Base-by-base conservation (phyloP, 1,140 invertebrate genomes). In the Manduca sexta region DNA sequence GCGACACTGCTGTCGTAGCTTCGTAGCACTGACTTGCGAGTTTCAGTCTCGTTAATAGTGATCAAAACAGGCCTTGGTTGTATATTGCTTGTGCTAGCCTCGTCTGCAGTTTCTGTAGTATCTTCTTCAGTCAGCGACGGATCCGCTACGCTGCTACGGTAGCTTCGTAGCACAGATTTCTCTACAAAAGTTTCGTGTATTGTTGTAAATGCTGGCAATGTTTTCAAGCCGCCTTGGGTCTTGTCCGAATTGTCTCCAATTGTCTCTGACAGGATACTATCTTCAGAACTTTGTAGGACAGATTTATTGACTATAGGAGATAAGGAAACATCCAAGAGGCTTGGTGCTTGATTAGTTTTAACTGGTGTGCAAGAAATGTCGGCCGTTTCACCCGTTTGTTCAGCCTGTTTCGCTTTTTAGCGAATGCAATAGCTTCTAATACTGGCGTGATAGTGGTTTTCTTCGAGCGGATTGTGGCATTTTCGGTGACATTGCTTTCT, bases 271-370 rank as follows among this genome's bases (percentile, higher is more conserved):
- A 77, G 42, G 10, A 58, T 46, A 43, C 67, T 79, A 38, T 81
- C 74, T 8, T 62, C 53, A 0, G 79, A 75, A 52, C 74, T 82
- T 57, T 72, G 69, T 21, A 84, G 51, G 10, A 84, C 49, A 3
- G 81, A 84, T 58, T 83, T 83, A 35, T 82, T 78, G 4, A 71
- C 63, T 40, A 84, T 84, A 1, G 79, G 81, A 3, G 81, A 84
- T 17, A 83, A 66, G 0, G 74, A 74, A 1, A 83, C 64, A 29
- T 84, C 79, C 64, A 83, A 69, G 4, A 84, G 45, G 40, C 57
- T 72, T 1, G 65, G 47, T 6, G 51, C 49, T 44, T 66, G 59
- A 1, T 61, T 38, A 29, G 61, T 12, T 37, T 84, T 84, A 61
- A 77, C 62, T n/a, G 81, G 81, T 7, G 81, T 84, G 45, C 77